These are phyloP conservation scores for Andinoacara biseriatus DNA, from an alignment of 2,113 vertebrate genomes.

Conservation along the genomic window DNA sequence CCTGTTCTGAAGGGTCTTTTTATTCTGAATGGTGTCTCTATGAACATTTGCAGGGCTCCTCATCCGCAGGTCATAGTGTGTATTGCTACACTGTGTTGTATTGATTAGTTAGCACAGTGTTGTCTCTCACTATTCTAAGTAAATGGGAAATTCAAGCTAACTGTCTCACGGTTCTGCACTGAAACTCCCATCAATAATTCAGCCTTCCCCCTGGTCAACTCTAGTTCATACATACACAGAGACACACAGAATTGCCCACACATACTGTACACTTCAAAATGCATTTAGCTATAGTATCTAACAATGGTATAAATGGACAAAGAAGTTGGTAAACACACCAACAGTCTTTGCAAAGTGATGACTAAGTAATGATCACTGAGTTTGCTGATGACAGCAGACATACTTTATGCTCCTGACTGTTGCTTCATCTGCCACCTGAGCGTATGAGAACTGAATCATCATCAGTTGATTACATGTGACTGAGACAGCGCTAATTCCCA, in stretches of 20 bases:
- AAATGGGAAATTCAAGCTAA: slow-evolving; percentile 80
- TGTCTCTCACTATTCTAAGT: slow-evolving; percentile 68
- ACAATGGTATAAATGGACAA: background rate
- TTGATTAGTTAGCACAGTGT: slow-evolving; percentile 68
- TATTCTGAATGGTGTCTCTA: background rate
- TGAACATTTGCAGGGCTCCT: background rate
- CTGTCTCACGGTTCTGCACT: slow-evolving; percentile 77
- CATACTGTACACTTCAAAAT: background rate
- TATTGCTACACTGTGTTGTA: slow-evolving; percentile 35
- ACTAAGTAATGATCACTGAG: background rate
- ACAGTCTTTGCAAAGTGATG: background rate
- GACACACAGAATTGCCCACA: background rate
- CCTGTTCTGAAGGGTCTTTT: background rate
- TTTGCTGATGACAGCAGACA: background rate
- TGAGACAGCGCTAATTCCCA: background rate
- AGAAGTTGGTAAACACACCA: background rate
- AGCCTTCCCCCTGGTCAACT: slow-evolving; percentile 56
- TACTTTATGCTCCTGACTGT: background rate
- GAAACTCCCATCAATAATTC: slow-evolving; percentile 77
- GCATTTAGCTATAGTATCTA: background rate
- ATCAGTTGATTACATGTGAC: background rate
- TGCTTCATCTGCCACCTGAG: background rate
- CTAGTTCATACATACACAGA: slow-evolving; percentile 32
- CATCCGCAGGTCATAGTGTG: background rate
- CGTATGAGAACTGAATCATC: background rate